phyloP scores from a whole-genome alignment of 2,113 vertebrate species.

The Megalops atlanticus region DNA sequence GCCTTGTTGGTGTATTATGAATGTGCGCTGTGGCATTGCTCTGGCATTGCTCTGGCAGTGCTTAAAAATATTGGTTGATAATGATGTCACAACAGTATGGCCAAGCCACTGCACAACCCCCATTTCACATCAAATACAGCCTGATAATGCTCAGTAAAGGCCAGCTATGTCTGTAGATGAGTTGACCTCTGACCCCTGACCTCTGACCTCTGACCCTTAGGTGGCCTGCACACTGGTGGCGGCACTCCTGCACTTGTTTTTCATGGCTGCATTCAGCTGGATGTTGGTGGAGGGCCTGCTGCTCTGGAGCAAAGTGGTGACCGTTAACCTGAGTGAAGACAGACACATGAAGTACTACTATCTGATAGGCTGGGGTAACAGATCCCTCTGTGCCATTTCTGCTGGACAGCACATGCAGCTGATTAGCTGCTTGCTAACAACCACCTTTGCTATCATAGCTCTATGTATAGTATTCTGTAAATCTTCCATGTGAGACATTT shows the following conservation, averaged over 20 bases:
- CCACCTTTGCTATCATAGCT: neutral
- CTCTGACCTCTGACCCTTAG: constrained; percentile 44
- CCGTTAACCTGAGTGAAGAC: constrained; percentile 76
- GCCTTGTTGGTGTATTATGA: too few species aligned
- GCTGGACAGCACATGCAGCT: neutral
- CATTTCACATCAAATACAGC: neutral
- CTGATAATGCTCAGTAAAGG: neutral
- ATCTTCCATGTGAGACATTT: neutral
- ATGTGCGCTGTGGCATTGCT: neutral
- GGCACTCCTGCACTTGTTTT: constrained; percentile 77
- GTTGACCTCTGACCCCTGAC: neutral
- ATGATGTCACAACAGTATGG: neutral
- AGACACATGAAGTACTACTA: constrained; percentile 81
- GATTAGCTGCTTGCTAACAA: neutral
- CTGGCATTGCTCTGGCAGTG: neutral
- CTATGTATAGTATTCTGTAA: neutral
- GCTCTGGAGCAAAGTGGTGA: constrained; percentile 82
- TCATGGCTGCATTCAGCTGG: constrained; percentile 80
- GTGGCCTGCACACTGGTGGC: constrained; percentile 76
- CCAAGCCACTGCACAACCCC: neutral
- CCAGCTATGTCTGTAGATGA: neutral
- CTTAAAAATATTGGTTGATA: neutral
- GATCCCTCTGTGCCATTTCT: neutral
- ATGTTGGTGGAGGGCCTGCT: constrained; percentile 81
- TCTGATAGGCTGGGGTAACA: constrained; percentile 78